Evolutionary conservation across 2,888 invertebrate genomes (phyloP), one percentile per base, ranked within the genome.

Genomic region (Bombyx huttoni): DNA sequence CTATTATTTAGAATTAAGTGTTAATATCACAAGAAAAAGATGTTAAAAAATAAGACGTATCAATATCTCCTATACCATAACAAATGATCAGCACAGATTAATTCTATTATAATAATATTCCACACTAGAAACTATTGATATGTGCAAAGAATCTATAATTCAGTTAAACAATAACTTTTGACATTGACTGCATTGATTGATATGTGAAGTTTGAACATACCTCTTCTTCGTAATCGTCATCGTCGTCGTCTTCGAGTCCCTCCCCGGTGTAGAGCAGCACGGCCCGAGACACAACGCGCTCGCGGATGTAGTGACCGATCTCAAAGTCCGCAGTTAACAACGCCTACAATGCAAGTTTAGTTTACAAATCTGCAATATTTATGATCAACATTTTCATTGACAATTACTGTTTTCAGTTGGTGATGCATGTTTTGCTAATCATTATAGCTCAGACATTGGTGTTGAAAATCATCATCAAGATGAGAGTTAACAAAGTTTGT

Each of bases 291-390:
- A 99, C 94, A 61, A 99, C 94, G 61, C 98, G 92, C 82, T 99
- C 98, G 65, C 98, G 93, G 75, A 99, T 94, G 83, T 98, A 97
- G 88, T 99, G 99, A 3, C 99, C 99, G 78, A 99, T 96, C 90
- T 99, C 99, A 84, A 98, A 99, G 89, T 99, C 99, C 52, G 95
- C 94, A 9, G 96, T 96, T 60, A 99, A 88, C 62, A 98, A 89
- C 63, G 93, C 92, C 82, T 90, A 70, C 2, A 10, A 24, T 34
- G 46, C 0, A 46, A 52, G 9, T n/a, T 47, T 10, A 9, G 9
- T 47, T 24, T 24, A 24, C 5, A 24, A 24, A 3, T 24, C 0
- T 24, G 24, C 24, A 24, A 24, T 24, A 24, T 24, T 24, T 24
- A 24, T 24, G 24, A 3, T 24, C 24, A 24, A 24, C 24, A 24